These are phyloP conservation scores for Porites evermanni DNA, from an alignment of 92 coral and sea anemone genomes.

Conservation along the genomic window DNA sequence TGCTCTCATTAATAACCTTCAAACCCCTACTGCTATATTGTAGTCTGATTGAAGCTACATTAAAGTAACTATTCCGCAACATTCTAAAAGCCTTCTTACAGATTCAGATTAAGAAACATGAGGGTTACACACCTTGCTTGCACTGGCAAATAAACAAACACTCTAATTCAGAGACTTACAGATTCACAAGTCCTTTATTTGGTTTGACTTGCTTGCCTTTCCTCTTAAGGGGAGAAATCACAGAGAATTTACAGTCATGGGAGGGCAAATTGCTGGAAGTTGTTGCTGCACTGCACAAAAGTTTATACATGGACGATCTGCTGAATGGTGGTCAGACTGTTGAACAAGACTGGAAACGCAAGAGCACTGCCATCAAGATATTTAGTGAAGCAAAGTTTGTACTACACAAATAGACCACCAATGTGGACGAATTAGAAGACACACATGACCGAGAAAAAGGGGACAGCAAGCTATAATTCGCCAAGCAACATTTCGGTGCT, in stretches of 20 bases:
- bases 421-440: constrained; percentile 10
- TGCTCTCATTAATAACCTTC: too few relatives aligned
- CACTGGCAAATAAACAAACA: constrained; percentile 32
- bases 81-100: constrained; percentile 39
- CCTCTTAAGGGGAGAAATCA: constrained; percentile 34
- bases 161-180: not conserved
- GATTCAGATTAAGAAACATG: constrained; percentile 22
- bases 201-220: constrained; percentile 29
- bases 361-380: not conserved
- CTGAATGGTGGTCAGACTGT: constrained; percentile 18
- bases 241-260: constrained; percentile 27
- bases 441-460: not conserved
- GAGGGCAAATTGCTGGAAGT: constrained; percentile 9
- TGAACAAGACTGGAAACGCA: constrained; percentile 5
- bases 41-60: too few relatives aligned
- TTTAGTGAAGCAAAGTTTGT: not conserved
- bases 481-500: constrained; percentile 30
- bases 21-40: too few relatives aligned
- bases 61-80: constrained; percentile 6
- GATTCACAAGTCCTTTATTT: constrained; percentile 5
- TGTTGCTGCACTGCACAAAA: constrained; percentile 19
- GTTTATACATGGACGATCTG: constrained; percentile 39
- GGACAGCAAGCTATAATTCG: constrained; percentile 13
- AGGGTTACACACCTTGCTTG: constrained; percentile 23
- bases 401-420: not conserved